Base-by-base conservation (phyloP, 1,140 invertebrate genomes). In the Eriocheir sinensis region DNA sequence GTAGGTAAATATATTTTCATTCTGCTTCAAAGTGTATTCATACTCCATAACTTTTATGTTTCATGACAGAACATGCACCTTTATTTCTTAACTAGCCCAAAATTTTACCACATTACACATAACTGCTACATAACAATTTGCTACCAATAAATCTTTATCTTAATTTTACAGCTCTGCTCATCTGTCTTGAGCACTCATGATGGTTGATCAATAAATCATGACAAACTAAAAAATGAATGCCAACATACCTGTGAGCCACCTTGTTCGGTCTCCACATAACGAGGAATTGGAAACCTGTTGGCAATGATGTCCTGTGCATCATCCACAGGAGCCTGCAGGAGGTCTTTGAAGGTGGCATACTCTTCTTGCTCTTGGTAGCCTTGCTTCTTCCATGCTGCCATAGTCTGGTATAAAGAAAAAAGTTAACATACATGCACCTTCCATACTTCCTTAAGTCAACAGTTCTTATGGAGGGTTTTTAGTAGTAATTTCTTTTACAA, bases 181-280 rank as follows among this genome's bases (percentile, higher is more conserved):
- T 72, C n/a, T 72, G 60, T 1, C 60, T 72, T n/a, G n/a, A 72
- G 8, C 3, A n/a, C 60, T 72, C 1, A 27, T n/a, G n/a, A n/a
- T n/a, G n/a, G n/a, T n/a, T n/a, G n/a, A n/a, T n/a, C n/a, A n/a
- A n/a, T n/a, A n/a, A n/a, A 6, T 8, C 8, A 9, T 72, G 3
- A 0, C 80, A 36, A 81, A 2, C 34, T 34, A 38, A 38, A n/a
- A 92, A 21, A 40, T 80, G 40, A 12, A 12, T 81, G 40, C 9
- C 0, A 12, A 85, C 89, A 95, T 96, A 98, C 97, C 97, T 98
- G 98, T 36, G 99, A 99, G 15, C 99, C 99, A 72, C 99, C 99
- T 96, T 99, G 98, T 97, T 99, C 99, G 0, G 99, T 99, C 96
- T 99, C 99, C 96, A 99, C 99, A 97, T 99, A 99, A 86, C 99